Evolutionary conservation across 2,113 vertebrate genomes (phyloP).

Genomic region (Elachura formosa): DNA sequence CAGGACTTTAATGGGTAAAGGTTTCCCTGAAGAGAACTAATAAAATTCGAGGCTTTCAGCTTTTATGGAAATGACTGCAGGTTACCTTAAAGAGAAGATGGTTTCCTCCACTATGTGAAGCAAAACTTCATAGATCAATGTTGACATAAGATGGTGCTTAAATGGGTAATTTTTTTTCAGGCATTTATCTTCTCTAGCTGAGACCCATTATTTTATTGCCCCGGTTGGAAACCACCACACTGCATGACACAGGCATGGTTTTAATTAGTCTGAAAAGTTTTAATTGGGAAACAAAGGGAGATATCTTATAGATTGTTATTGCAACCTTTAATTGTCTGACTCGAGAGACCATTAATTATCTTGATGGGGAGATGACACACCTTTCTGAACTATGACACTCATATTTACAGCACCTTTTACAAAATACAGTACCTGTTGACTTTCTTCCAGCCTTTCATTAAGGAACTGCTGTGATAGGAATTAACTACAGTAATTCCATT

Average conservation of each 20-base stretch:
- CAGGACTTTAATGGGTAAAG: neutral
- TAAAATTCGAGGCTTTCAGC: neutral
- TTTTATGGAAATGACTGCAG: neutral
- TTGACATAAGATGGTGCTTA: slow-evolving; percentile 6
- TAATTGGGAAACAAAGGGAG: slow-evolving; percentile 60
- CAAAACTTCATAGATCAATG: neutral
- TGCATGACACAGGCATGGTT: slow-evolving; percentile 43
- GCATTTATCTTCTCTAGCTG: slow-evolving; percentile 34
- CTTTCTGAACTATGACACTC: slow-evolving; percentile 43
- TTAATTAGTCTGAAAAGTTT: slow-evolving; percentile 65
- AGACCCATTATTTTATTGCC: slow-evolving; percentile 11
- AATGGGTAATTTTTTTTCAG: slow-evolving; percentile 33
- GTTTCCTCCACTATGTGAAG: neutral
- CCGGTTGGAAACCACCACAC: slow-evolving; percentile 1
- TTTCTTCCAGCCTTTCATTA: slow-evolving; percentile 68
- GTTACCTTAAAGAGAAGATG: slow-evolving; percentile 12
- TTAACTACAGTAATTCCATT: slow-evolving; percentile 65
- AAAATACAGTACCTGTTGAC: slow-evolving; percentile 64
- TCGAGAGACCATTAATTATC: slow-evolving; percentile 51
- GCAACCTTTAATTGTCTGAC: slow-evolving; percentile 60
- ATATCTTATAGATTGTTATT: slow-evolving; percentile 45
- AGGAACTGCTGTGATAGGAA: slow-evolving; percentile 69
- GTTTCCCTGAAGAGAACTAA: neutral
- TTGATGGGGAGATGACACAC: slow-evolving; percentile 52
- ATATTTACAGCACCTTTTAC: slow-evolving; percentile 30